phyloP scores from a whole-genome alignment of 2,797 vertebrate genomes.

The Pachyuromys duprasi region DNA sequence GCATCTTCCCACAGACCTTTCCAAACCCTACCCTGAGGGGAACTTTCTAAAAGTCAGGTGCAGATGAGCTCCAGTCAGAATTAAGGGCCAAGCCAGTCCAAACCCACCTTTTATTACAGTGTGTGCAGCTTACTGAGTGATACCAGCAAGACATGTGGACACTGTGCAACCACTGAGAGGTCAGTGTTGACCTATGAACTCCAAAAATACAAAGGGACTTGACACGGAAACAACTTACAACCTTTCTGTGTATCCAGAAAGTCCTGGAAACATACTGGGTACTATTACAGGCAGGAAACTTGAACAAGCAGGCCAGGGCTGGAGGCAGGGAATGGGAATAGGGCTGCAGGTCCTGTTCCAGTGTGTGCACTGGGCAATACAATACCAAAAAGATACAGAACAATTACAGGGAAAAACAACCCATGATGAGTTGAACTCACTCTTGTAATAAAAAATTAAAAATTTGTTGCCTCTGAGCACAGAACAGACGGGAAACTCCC shows the following conservation, averaged over 20 bases:
- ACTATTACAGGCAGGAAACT: constrained; percentile 73
- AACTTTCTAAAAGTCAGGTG: neutral
- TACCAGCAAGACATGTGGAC: constrained; percentile 66
- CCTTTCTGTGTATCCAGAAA: constrained; percentile 69
- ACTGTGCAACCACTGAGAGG: constrained; percentile 78
- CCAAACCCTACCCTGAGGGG: neutral
- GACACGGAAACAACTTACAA: constrained; percentile 82
- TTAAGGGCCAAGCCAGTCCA: constrained; percentile 66
- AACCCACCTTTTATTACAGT: constrained; percentile 86
- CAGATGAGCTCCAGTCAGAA: neutral
- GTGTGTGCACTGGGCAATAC: constrained; percentile 75
- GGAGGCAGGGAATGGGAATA: constrained; percentile 35
- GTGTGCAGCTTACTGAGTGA: constrained; percentile 37
- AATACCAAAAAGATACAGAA: constrained; percentile 79
- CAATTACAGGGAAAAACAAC: constrained; percentile 81
- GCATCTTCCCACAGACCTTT: neutral
- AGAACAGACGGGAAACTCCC: constrained; percentile 72
- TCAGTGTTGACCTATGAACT: constrained; percentile 72
- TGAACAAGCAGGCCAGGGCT: neutral
- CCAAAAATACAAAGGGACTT: constrained; percentile 82
- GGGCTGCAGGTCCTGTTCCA: constrained; percentile 76
- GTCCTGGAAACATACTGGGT: constrained; percentile 69
- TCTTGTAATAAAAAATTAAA: constrained; percentile 78
- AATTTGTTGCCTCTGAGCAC: constrained; percentile 81
- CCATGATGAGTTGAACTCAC: constrained; percentile 81